Percentiles rank a stretch among this genome's conserved stretches.
These are phyloP conservation scores for Mallotus villosus DNA, from an alignment of 2,797 vertebrate species.

Conservation along the genomic window DNA sequence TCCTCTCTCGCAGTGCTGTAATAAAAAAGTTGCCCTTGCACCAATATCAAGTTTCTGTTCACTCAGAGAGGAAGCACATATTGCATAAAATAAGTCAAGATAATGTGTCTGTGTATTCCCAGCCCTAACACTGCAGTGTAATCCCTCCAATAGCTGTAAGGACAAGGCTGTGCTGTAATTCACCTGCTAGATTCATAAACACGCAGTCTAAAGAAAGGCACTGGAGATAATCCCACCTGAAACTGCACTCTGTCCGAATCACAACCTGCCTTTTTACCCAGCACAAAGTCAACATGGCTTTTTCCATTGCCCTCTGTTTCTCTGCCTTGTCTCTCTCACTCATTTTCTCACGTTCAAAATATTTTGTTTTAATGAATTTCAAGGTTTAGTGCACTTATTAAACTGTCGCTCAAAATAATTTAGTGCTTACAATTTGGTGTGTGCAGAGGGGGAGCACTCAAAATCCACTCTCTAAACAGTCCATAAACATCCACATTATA, in stretches of 20 bases:
- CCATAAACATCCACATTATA: not conserved
- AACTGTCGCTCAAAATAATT: not conserved
- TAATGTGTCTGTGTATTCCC: slow-evolving; percentile 27
- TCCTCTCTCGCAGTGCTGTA: slow-evolving; percentile 27
- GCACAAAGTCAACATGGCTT: not conserved
- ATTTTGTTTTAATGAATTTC: not conserved
- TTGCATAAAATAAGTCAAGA: slow-evolving; percentile 32
- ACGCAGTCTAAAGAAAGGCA: slow-evolving; percentile 25
- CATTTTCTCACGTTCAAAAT: not conserved
- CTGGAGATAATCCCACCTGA: slow-evolving; percentile 19
- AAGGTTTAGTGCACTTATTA: not conserved
- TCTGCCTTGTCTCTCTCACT: not conserved
- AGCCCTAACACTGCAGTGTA: slow-evolving; percentile 19
- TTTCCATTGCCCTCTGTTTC: not conserved
- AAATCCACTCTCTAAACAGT: no score
- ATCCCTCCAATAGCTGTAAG: slow-evolving; percentile 39
- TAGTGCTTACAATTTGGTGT: not conserved
- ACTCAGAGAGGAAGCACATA: slow-evolving; percentile 26
- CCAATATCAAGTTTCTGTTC: slow-evolving; percentile 32
- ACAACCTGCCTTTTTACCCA: slow-evolving; percentile 1
- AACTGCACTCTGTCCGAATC: slow-evolving; percentile 3
- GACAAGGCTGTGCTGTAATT: slow-evolving; percentile 39
- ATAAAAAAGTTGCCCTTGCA: slow-evolving; percentile 38
- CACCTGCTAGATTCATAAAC: slow-evolving; percentile 35
- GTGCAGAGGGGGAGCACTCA: no score